A percentile compares a stretch with the other conserved stretches of the same genome.
Evolutionary conservation across 2,113 vertebrate genomes (phyloP).

Genomic region (Suricata suricatta): DNA sequence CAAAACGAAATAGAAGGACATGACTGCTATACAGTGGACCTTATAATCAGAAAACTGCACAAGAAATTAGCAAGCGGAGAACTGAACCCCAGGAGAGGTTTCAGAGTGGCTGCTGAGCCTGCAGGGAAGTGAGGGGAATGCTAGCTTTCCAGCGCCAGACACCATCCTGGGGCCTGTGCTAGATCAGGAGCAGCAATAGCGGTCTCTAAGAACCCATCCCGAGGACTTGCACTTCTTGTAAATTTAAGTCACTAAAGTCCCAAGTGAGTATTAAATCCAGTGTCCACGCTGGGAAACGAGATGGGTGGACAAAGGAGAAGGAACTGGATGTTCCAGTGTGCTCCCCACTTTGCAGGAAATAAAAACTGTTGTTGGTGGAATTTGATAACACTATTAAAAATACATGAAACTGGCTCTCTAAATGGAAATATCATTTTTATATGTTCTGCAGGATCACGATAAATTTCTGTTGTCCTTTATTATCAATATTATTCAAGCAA

Average conservation of each 20-base stretch:
- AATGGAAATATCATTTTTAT: neutral
- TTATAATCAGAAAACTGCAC: neutral
- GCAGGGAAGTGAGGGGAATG: neutral
- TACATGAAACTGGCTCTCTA: neutral
- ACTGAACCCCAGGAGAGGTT: neutral
- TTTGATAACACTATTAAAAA: slow-evolving; percentile 48
- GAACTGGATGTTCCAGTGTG: neutral
- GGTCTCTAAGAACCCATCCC: neutral
- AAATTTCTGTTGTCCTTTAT: neutral
- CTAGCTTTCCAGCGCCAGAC: neutral
- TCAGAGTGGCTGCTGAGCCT: neutral
- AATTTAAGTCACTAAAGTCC: neutral
- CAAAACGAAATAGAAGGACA: neutral
- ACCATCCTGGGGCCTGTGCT: neutral
- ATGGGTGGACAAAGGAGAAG: slow-evolving; percentile 2
- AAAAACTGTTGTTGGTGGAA: slow-evolving; percentile 1
- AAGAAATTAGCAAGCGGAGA: slow-evolving; percentile 23
- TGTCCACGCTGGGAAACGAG: neutral
- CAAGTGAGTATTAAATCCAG: neutral
- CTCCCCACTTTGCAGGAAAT: neutral
- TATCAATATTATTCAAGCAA: neutral
- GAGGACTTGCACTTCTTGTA: neutral
- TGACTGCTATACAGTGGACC: neutral
- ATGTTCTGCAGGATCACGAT: neutral
- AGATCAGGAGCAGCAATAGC: neutral